Conservation (phyloP, 2,113 vertebrate species). For the mouse (Mus musculus) region DNA sequence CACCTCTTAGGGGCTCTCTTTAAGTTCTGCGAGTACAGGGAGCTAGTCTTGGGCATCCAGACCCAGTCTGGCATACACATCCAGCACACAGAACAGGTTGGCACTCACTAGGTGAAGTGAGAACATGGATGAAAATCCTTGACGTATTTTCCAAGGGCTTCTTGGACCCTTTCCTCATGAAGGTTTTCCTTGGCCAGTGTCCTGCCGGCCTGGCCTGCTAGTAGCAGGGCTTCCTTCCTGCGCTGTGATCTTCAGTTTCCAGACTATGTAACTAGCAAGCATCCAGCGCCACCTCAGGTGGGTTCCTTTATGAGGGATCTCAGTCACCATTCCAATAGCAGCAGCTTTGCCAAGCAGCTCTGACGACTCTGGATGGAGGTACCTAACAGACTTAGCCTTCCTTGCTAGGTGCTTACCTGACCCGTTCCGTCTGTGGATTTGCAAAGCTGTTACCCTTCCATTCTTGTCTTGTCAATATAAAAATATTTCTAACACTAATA, state of each 20-base stretch:
- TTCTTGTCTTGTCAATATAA: conserved; percentile 39
- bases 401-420: background rate
- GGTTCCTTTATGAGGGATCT: background rate
- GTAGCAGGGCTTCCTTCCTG: background rate
- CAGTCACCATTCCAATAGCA: background rate
- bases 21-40: conserved; percentile 1
- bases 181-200: background rate
- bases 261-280: background rate
- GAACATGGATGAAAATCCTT: background rate
- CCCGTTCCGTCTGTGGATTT: background rate
- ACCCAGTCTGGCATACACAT: background rate
- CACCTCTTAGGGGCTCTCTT: background rate
- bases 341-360: background rate
- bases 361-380: conserved; percentile 15
- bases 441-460: background rate
- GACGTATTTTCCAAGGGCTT: background rate
- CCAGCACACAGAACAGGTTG: background rate
- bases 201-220: too few relatives aligned
- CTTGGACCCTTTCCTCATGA: background rate
- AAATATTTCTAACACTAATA: conserved; percentile 16
- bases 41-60: background rate
- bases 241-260: background rate
- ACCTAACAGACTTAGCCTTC: background rate
- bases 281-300: background rate
- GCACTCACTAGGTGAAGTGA: background rate